Percentiles rank a stretch among this genome's conserved stretches.
phyloP scores from a whole-genome alignment of 2,113 vertebrate genomes.

The Perca flavescens region DNA sequence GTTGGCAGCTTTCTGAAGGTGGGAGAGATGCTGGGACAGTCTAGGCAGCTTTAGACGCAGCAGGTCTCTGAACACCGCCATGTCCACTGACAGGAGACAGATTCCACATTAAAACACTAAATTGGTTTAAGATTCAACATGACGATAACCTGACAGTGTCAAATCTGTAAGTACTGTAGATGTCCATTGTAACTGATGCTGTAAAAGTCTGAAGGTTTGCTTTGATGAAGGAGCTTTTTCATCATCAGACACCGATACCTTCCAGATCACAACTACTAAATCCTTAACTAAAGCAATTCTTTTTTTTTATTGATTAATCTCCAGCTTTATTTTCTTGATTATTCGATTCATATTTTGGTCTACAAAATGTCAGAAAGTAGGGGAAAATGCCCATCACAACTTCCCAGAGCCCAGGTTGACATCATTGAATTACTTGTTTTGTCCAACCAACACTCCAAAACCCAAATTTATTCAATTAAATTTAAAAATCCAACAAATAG shows the following conservation, averaged over 20 bases:
- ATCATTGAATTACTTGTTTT: neutral
- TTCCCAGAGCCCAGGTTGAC: neutral
- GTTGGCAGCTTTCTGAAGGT: constrained; percentile 79
- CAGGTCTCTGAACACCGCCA: constrained; percentile 81
- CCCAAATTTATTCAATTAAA: neutral
- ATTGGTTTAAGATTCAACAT: neutral
- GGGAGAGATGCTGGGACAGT: constrained; percentile 80
- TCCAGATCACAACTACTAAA: neutral
- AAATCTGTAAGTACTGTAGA: neutral
- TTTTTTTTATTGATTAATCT: too few relatives aligned
- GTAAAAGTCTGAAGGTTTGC: neutral
- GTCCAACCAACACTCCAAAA: neutral
- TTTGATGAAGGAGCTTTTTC: neutral
- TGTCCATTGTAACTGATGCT: neutral
- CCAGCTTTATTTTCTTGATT: neutral
- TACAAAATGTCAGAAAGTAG: neutral
- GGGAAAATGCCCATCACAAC: neutral
- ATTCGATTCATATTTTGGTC: neutral
- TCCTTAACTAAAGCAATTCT: too few relatives aligned
- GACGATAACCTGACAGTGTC: neutral
- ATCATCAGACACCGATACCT: neutral
- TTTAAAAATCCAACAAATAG: neutral
- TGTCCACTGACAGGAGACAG: constrained; percentile 74
- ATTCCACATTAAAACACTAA: neutral
- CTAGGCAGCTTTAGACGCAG: constrained; percentile 79